Base-by-base conservation (phyloP, 2,888 invertebrate genomes). In the Oithona nana region DNA sequence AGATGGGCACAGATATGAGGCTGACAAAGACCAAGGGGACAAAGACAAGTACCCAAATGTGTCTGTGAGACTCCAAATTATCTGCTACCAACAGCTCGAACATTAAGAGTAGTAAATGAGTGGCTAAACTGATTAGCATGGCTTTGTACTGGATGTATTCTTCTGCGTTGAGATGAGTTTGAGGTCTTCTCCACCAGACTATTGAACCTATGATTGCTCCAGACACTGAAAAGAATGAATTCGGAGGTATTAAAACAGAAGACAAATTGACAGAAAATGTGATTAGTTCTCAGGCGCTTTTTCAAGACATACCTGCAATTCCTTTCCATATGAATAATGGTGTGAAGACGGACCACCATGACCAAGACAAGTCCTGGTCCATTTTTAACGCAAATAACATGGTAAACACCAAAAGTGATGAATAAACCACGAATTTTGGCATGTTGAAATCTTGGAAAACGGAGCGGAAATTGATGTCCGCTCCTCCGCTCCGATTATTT, bases 281-380 rank as follows among this genome's bases (percentile, higher is more conserved):
- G 39, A 8, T 39, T 39, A 16, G 39, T 39, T 13, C 54, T 6
- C 2, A 24, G 22, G 22, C 16, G 24, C 20, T 24, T 26, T 24
- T 54, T 26, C 26, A 16, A 20, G 71, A 63, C 66, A 63, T 62
- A 59, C 59, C 39, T 28, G 62, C 62, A 2, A 62, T 30, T 20
- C 82, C 80, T 73, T 98, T 97, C 93, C 97, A 97, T 68, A 93
- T 81, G 94, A 94, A 98, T 71, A 98, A 83, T 59, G 98, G 97
- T 24, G 86, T 80, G 74, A 98, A 97, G 52, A 98, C 84, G 6
- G 87, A 83, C 93, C 94, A 95, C 75, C 86, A 95, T 57, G 88
- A 90, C 88, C 93, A 93, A 71, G 69, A 65, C 71, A 88, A 83
- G 65, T 81, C 81, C 66, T 84, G 83, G 76, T 98, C 98, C 68